Evolutionary conservation across 2,888 invertebrate genomes (phyloP).

Genomic region (Lucinisca nassula): DNA sequence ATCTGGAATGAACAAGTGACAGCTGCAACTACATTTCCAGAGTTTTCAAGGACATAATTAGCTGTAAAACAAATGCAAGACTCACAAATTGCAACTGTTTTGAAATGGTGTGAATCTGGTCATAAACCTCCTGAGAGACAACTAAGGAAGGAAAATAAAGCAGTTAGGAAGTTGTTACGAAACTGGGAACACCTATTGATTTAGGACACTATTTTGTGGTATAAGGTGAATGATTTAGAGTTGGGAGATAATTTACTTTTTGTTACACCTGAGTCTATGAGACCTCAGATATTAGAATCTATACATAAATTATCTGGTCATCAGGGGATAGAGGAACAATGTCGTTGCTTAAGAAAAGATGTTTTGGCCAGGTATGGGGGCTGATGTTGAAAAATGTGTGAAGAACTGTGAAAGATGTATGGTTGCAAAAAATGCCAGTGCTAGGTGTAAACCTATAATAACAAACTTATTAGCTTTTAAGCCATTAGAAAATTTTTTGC

Average conservation of each 20-base stretch:
- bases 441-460: neutral
- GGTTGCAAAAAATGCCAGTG: slow-evolving; percentile 43
- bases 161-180: neutral
- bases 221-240: neutral
- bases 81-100: neutral
- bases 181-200: slow-evolving; percentile 11
- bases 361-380: slow-evolving; percentile 49
- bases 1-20: neutral
- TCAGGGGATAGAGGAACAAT: neutral
- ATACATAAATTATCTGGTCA: neutral
- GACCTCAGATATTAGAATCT: neutral
- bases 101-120: slow-evolving; percentile 6
- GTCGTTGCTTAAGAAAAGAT: slow-evolving; percentile 1
- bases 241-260: slow-evolving; percentile 3
- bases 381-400: neutral
- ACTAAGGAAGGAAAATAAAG: neutral
- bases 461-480: neutral
- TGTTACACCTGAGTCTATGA: slow-evolving; percentile 6
- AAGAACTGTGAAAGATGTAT: slow-evolving; percentile 44
- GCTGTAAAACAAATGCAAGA: slow-evolving; percentile 11
- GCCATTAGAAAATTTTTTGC: slow-evolving; percentile 48
- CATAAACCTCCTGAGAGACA: slow-evolving; percentile 3
- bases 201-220: slow-evolving; percentile 1
- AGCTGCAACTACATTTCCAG: neutral
- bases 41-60: neutral